These are phyloP conservation scores for Nymphalis c-album DNA, from an alignment of 2,888 invertebrate genomes.

Conservation along the genomic window DNA sequence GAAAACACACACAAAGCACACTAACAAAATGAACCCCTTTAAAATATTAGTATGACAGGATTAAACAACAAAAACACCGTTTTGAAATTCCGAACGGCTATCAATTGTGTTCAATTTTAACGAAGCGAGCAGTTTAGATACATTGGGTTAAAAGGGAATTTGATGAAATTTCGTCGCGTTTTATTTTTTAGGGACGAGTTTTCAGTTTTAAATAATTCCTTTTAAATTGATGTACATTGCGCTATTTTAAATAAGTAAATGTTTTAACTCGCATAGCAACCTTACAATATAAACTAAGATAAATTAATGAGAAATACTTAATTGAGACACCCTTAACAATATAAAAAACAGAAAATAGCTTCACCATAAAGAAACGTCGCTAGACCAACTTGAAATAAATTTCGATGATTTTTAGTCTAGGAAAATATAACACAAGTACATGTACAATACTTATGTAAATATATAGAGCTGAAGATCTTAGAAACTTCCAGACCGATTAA, in stretches of 20 bases:
- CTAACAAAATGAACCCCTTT: not conserved
- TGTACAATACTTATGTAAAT: too few relatives aligned
- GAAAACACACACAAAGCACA: too few relatives aligned
- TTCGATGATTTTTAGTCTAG: too few relatives aligned
- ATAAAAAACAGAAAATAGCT: too few relatives aligned
- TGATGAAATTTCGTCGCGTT: conserved; percentile 3
- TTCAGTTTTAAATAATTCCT: conserved; percentile 3
- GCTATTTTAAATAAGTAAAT: not conserved
- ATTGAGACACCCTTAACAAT: too few relatives aligned
- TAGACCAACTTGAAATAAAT: too few relatives aligned
- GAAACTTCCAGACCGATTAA: too few relatives aligned
- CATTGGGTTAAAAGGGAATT: conserved; percentile 10
- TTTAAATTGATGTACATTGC: conserved; percentile 13
- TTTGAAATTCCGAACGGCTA: not conserved
- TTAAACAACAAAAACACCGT: not conserved
- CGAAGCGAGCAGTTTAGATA: conserved; percentile 16
- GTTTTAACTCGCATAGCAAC: not conserved
- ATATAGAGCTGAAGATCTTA: too few relatives aligned
- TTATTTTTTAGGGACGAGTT: conserved; percentile 12
- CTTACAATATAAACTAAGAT: too few relatives aligned
- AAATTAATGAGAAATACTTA: too few relatives aligned
- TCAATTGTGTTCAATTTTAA: conserved; percentile 19
- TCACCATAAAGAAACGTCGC: too few relatives aligned
- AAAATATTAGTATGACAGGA: not conserved
- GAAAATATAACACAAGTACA: too few relatives aligned